Conservation (phyloP, 2,888 invertebrate species). For the Eulithis prunata region DNA sequence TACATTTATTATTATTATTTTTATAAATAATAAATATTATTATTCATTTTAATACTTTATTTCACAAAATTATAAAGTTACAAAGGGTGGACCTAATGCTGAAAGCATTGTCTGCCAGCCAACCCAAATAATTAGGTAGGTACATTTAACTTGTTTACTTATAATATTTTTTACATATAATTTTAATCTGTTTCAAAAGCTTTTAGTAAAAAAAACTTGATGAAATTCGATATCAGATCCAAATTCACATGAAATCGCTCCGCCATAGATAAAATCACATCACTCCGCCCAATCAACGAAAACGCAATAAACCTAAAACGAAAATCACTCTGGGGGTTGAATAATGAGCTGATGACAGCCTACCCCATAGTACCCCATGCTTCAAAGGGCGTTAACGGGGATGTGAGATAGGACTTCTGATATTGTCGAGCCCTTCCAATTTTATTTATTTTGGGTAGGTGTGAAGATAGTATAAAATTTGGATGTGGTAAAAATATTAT, state of each 20-base stretch:
- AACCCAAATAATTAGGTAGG: too few relatives aligned
- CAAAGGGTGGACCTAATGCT: too few relatives aligned
- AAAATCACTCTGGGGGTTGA: constrained; percentile 15
- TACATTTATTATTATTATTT: too few relatives aligned
- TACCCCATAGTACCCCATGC: constrained; percentile 19
- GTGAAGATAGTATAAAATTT: not conserved
- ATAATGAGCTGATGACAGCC: constrained; percentile 28
- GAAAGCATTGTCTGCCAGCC: too few relatives aligned
- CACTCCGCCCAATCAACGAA: constrained; percentile 8
- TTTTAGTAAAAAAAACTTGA: too few relatives aligned
- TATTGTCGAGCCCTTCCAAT: constrained; percentile 36
- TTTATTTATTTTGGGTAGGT: constrained; percentile 29
- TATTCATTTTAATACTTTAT: too few relatives aligned
- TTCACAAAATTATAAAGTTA: too few relatives aligned
- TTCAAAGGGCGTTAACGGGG: constrained; percentile 24
- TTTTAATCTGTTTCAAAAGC: too few relatives aligned
- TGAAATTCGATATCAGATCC: too few relatives aligned
- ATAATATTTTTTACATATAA: too few relatives aligned
- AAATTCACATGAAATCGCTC: not conserved
- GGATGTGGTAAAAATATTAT: constrained; percentile 17
- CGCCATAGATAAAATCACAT: constrained; percentile 3
- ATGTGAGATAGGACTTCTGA: constrained; percentile 35
- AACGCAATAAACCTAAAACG: constrained; percentile 7
- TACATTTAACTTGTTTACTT: too few relatives aligned
- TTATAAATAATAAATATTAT: too few relatives aligned